Conservation (phyloP, 2,113 vertebrate genomes). For the Reinhardtius hippoglossoides region DNA sequence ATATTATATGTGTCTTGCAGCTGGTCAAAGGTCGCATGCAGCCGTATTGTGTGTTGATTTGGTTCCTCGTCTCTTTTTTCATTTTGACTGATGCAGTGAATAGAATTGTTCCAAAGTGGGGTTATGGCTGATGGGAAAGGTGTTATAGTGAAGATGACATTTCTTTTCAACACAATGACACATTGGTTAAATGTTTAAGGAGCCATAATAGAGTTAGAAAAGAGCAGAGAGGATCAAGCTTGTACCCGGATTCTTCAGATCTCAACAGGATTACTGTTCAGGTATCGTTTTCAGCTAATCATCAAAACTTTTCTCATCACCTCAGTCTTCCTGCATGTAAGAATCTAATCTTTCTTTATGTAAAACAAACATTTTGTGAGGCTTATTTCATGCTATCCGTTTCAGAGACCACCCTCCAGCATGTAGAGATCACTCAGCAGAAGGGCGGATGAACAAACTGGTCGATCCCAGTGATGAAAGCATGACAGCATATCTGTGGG, state of each 20-base stretch:
- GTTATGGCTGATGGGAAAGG: slow-evolving; percentile 4
- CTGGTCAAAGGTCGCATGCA: slow-evolving; percentile 3
- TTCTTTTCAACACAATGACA: not conserved
- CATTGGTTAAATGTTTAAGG: slow-evolving; percentile 11
- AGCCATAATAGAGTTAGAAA: slow-evolving; percentile 21
- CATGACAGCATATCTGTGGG: not conserved
- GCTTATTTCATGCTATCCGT: too few species aligned
- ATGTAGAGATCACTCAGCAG: not conserved
- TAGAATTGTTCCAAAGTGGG: slow-evolving; percentile 21
- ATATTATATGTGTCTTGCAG: too few species aligned
- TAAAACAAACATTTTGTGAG: too few species aligned
- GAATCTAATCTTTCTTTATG: too few species aligned
- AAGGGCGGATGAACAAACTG: slow-evolving; percentile 14
- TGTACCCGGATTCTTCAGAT: too few species aligned
- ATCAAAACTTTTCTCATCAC: too few species aligned
- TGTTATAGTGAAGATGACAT: too few species aligned
- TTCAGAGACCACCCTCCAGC: not conserved
- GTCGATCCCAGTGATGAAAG: slow-evolving; percentile 9
- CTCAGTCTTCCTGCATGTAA: too few species aligned
- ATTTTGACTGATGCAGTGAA: not conserved
- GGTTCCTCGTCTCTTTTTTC: too few species aligned
- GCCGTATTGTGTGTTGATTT: not conserved
- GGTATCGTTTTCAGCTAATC: too few species aligned
- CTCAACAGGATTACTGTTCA: too few species aligned
- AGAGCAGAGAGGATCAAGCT: not conserved